Evolutionary conservation across 2,888 invertebrate genomes (phyloP).

Genomic region (Synergus gifuensis): DNA sequence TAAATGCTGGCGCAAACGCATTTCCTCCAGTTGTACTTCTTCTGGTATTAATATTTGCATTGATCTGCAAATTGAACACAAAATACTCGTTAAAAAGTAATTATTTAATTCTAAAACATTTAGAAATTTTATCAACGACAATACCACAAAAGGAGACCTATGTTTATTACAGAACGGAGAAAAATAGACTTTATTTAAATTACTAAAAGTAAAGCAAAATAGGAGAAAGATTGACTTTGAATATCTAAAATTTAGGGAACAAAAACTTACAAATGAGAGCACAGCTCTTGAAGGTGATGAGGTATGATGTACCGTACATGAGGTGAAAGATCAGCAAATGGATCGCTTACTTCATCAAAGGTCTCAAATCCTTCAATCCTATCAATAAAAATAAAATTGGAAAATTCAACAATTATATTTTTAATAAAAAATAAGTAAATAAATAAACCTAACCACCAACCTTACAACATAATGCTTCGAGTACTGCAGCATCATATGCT

Average conservation of each 20-base stretch:
- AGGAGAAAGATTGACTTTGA: too few relatives aligned
- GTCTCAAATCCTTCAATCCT: slow-evolving; percentile 65
- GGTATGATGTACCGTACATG: slow-evolving; percentile 67
- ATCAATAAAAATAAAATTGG: slow-evolving; percentile 37
- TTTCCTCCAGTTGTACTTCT: slow-evolving; percentile 46
- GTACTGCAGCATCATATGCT: slow-evolving; percentile 56
- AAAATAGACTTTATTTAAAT: too few relatives aligned
- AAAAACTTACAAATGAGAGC: slow-evolving; percentile 65
- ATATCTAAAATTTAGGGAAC: neutral
- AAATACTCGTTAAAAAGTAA: neutral
- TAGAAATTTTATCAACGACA: too few relatives aligned
- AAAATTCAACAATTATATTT: neutral
- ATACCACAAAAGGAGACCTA: too few relatives aligned
- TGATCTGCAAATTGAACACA: slow-evolving; percentile 44
- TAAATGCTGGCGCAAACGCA: slow-evolving; percentile 46
- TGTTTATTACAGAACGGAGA: too few relatives aligned
- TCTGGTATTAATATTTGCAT: slow-evolving; percentile 37
- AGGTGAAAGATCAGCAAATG: slow-evolving; percentile 66
- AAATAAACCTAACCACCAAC: slow-evolving; percentile 51
- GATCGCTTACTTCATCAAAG: slow-evolving; percentile 60
- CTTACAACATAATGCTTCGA: slow-evolving; percentile 67
- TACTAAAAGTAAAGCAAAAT: too few relatives aligned
- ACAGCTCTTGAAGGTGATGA: slow-evolving; percentile 64
- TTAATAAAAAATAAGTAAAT: slow-evolving; percentile 6
- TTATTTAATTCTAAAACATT: neutral